Conservation (phyloP, 2,888 invertebrate genomes). For the Aphodius granarius region DNA sequence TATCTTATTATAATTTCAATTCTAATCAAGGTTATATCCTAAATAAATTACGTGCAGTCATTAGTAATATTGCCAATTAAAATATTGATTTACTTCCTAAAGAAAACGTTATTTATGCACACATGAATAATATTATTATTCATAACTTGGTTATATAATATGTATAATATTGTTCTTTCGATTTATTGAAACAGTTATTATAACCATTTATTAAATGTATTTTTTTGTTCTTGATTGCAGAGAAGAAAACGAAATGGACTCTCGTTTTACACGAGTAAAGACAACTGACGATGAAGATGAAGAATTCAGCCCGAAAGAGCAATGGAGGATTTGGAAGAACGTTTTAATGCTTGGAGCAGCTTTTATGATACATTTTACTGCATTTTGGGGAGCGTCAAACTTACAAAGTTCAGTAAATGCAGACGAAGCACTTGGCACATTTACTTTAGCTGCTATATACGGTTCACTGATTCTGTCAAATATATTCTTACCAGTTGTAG, state of each 20-base stretch:
- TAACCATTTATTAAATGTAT: not conserved
- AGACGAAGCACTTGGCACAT: constrained; percentile 79
- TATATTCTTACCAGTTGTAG: constrained; percentile 81
- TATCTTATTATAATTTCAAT: not conserved
- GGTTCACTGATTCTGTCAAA: constrained; percentile 87
- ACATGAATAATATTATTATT: not conserved
- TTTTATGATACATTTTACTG: constrained; percentile 91
- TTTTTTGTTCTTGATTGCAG: constrained; percentile 20
- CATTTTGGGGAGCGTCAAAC: constrained; percentile 84
- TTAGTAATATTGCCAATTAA: not conserved
- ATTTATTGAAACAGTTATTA: not conserved
- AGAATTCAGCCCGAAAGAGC: constrained; percentile 55
- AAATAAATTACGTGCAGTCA: not conserved
- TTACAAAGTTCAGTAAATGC: constrained; percentile 84
- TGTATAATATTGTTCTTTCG: not conserved
- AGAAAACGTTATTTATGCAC: not conserved
- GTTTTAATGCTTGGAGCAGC: constrained; percentile 82
- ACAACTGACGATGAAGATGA: constrained; percentile 28
- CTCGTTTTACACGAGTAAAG: constrained; percentile 31
- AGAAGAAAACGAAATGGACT: constrained; percentile 28
- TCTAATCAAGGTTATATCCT: not conserved
- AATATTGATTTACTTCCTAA: not conserved
- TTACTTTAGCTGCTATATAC: constrained; percentile 84
- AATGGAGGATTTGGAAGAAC: constrained; percentile 81
- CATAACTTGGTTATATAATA: not conserved